Evolutionary conservation across 1,140 invertebrate genomes (phyloP).

Genomic region (Anastrepha obliqua): DNA sequence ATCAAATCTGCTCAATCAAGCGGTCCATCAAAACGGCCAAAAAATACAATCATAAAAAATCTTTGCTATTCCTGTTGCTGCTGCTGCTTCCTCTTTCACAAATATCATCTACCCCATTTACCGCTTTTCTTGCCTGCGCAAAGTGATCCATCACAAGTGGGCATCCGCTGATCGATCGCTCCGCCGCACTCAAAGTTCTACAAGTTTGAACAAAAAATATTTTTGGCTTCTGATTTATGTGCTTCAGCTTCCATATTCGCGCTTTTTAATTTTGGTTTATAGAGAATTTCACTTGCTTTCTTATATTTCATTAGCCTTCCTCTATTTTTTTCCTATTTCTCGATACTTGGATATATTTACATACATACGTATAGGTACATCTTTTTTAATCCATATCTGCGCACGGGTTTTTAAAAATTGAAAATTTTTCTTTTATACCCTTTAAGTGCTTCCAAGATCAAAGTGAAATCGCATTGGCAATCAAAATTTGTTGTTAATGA

Average conservation of each 20-base stretch:
- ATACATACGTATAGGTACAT: neutral
- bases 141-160: conserved; percentile 13
- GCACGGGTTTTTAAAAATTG: neutral
- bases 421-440: conserved; percentile 3
- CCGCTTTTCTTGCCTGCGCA: neutral
- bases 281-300: neutral
- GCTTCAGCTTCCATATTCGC: neutral
- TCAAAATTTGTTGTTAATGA: neutral
- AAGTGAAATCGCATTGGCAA: neutral
- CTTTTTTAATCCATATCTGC: neutral
- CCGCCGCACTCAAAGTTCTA: neutral
- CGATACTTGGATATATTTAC: neutral
- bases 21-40: neutral
- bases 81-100: neutral
- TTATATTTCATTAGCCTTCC: neutral
- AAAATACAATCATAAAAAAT: neutral
- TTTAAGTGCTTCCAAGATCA: conserved; percentile 11
- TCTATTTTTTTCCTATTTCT: no score
- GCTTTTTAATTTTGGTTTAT: neutral
- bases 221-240: neutral
- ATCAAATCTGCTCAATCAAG: conserved; percentile 6
- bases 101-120: neutral
- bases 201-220: neutral
- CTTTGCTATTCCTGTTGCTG: neutral
- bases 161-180: conserved; percentile 26